Evolutionary conservation across 2,113 vertebrate genomes (phyloP), one percentile per base, ranked within the genome.

Genomic region (Sminthopsis crassicaudata): DNA sequence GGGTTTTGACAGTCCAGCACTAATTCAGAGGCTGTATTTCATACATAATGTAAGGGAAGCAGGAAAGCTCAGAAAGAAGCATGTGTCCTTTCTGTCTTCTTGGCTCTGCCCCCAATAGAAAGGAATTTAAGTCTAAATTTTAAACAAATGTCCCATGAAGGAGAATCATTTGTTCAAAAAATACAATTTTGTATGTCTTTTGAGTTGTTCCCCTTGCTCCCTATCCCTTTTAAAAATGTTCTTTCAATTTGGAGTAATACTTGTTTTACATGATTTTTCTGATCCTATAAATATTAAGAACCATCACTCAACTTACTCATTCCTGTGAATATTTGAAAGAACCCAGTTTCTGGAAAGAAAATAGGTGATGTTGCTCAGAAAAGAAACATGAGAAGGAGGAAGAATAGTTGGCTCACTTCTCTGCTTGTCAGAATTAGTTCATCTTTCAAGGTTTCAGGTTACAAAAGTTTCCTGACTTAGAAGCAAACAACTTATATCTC

Each of bases 401-500:
- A 94, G 94, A 95, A 89, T 26, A 91, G 9, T 0, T 93, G 60
- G 96, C 48, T 67, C 52, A 8, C 52, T 91, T 12, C 27, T 52
- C 96, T 53, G 84, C 93, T 93, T 91, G 54, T 94, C 91, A 93
- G 48, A 92, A 26, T 95, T 76, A 96, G 88, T 96, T 96, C 46
- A 93, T 94, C 92, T 89, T 91, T 92, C 46, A 91, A 94, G 26
- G 48, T 95, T 96, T 36, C 76, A 95, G n/a, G 42, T 84, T 53
- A 90, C 25, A 91, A n/a, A 27, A 57, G 95, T 92, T 96, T 96
- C 53, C 90, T 96, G 90, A 57, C 92, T 96, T 97, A 25, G 92
- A 96, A 96, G 52, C 26, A 51, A 91, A 53, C 3, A 0, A n/a
- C 46, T 57, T 94, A 90, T 94, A 67, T 95, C 88, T 93, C 89